Base-by-base conservation (phyloP, 2,888 invertebrate species). In the Synergus japonicus region DNA sequence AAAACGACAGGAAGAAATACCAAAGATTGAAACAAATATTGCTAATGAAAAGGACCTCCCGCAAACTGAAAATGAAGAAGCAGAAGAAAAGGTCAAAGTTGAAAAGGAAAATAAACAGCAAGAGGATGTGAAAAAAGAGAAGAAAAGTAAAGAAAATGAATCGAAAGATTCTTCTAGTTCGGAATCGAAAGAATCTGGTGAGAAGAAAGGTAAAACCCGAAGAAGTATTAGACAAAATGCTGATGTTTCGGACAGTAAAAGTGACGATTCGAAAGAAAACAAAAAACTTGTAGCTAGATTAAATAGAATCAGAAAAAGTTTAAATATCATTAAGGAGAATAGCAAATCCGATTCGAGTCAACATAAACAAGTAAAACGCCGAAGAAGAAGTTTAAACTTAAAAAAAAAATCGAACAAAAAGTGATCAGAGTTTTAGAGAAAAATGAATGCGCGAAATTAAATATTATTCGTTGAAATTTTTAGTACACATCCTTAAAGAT, bases 1-100 rank as follows among this genome's bases (percentile, higher is more conserved):
- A 37, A 69, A 69, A 12, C 46, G 69, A 13, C 49, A 69, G 46
- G 69, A 69, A 49, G 67, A 44, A 69, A 44, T 49, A 15, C 5
- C 49, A 29, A 22, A 46, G 15, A 15, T 13, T 22, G 46, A 18
- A n/a, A 8, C 46, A 29, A 46, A 13, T 22, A 49, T 9, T 15
- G 29, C 15, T 49, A 9, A 49, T 15, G 46, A n/a, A 69, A 22
- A 43, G 0, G 54, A n/a, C n/a, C n/a, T n/a, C 2, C 29, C 44
- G 15, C 10, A 69, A 13, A 12, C 46, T 12, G 29, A 46, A 46
- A 13, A 22, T 13, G 4, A 69, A 12, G 22, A 69, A 49, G 44
- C 22, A 46, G 44, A 67, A 67, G 22, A 13, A 22, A 44, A 67
- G 10, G 12, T 44, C 0, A 46, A 46, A 22, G 46, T 1, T 5